These are phyloP conservation scores for Anoplophora glabripennis DNA, from an alignment of 1,140 invertebrate species.

Conservation along the genomic window DNA sequence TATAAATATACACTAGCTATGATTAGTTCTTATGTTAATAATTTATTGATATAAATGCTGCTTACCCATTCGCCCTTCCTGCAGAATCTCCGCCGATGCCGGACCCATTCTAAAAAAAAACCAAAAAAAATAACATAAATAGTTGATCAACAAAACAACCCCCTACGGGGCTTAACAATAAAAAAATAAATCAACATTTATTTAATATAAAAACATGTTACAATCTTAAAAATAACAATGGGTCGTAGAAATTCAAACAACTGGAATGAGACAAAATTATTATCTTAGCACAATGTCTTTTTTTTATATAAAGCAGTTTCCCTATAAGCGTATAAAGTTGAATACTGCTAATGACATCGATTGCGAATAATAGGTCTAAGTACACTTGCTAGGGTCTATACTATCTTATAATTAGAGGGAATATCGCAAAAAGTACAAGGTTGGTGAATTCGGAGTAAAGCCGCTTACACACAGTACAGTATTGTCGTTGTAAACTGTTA, in stretches of 20 bases:
- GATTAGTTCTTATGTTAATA: too few species aligned
- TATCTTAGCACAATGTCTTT: constrained; percentile 36
- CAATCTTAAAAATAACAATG: constrained; percentile 17
- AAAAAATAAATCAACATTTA: constrained; percentile 24
- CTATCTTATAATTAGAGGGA: neutral
- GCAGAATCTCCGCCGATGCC: constrained; percentile 69
- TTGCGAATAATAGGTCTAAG: neutral
- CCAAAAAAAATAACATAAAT: constrained; percentile 59
- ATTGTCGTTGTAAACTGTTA: too few species aligned
- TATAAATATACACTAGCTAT: too few species aligned
- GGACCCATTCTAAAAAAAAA: constrained; percentile 80
- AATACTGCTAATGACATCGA: constrained; percentile 24
- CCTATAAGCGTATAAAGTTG: constrained; percentile 13
- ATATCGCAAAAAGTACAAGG: neutral
- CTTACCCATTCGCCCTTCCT: constrained; percentile 75
- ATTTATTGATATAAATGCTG: constrained; percentile 19
- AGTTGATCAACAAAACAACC: constrained; percentile 49
- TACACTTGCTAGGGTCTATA: constrained; percentile 6
- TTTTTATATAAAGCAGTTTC: constrained; percentile 5
- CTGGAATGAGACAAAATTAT: constrained; percentile 16
- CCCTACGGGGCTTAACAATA: constrained; percentile 6
- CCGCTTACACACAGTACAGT: too few species aligned
- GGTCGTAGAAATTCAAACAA: constrained; percentile 12
- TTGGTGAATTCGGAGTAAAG: too few species aligned
- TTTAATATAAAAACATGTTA: too few species aligned